Evolutionary conservation across 2,797 vertebrate species (phyloP).

Genomic region (Paguma larvata): DNA sequence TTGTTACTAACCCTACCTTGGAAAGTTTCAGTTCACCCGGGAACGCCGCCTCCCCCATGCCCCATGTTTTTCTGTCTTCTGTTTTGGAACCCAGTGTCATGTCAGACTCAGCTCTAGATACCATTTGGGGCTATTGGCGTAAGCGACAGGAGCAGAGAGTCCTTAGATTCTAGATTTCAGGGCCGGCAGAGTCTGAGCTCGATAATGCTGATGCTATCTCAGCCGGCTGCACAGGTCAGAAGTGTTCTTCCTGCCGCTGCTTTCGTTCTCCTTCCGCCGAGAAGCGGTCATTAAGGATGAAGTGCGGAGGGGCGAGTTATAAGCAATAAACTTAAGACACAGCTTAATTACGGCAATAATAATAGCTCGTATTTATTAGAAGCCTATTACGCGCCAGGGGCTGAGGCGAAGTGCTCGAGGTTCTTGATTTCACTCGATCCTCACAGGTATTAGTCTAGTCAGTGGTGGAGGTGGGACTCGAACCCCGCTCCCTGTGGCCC

Average conservation of each 20-base stretch:
- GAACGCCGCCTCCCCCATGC: background rate
- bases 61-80: conserved; percentile 7
- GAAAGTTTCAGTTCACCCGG: conserved; percentile 21
- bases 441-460: background rate
- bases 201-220: conserved; percentile 43
- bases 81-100: conserved; percentile 52
- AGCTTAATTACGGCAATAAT: background rate
- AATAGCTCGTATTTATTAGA: background rate
- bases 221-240: conserved; percentile 44
- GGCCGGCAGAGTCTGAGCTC: conserved; percentile 40
- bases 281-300: conserved; percentile 22
- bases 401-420: background rate
- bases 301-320: background rate
- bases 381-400: background rate
- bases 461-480: background rate
- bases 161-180: conserved; percentile 65
- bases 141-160: conserved; percentile 47
- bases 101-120: conserved; percentile 53
- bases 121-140: background rate
- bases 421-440: conserved; percentile 3
- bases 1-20: background rate
- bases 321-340: conserved; percentile 9
- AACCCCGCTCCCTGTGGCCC: background rate
- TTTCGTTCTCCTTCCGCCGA: conserved; percentile 64
- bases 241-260: conserved; percentile 36